These are phyloP conservation scores for Leuciscus idus DNA, from an alignment of 2,113 vertebrate species.

Conservation along the genomic window DNA sequence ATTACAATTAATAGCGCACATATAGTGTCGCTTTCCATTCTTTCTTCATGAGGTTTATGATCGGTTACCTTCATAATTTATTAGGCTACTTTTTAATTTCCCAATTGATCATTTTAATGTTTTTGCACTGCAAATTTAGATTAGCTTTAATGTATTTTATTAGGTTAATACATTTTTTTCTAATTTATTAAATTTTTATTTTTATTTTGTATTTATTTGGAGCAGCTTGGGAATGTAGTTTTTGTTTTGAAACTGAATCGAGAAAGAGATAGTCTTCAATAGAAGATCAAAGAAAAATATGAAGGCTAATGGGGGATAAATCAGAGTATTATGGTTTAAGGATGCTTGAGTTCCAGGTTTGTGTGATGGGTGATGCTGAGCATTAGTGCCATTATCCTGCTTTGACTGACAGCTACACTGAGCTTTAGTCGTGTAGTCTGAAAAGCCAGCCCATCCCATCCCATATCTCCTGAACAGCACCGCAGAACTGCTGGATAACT, in stretches of 20 bases:
- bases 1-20: neutral
- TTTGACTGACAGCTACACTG: conserved; percentile 47
- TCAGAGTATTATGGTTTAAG: neutral
- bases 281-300: neutral
- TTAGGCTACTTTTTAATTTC: neutral
- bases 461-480: neutral
- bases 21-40: neutral
- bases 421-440: neutral
- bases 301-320: neutral
- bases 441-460: neutral
- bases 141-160: no score
- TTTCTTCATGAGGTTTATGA: neutral
- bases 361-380: neutral
- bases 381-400: neutral
- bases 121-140: no score
- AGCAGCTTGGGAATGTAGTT: neutral
- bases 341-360: neutral
- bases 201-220: neutral
- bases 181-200: neutral
- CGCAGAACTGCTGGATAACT: neutral
- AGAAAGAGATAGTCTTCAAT: neutral
- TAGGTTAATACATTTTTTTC: neutral
- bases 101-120: neutral
- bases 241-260: neutral
- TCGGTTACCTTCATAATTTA: neutral